Base-by-base conservation (phyloP, 1,140 invertebrate genomes). In the Steinernema feltiae region DNA sequence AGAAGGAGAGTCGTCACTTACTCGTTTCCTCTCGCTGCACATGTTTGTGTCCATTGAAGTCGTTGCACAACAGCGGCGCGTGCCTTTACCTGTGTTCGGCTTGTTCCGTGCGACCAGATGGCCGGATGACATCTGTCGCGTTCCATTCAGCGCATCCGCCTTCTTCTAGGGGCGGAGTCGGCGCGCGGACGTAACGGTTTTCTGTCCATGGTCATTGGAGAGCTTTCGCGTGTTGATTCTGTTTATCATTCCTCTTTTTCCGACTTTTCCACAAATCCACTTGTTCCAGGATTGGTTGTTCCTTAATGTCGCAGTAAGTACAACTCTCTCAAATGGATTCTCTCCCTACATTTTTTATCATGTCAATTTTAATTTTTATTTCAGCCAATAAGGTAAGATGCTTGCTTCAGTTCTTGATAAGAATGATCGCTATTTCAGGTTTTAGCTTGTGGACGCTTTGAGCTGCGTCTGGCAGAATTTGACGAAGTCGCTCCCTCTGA, bases 101-200 rank as follows among this genome's bases (percentile, higher is more conserved):
- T 7, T 15, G 15, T 63, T 27, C 53, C 24, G 7, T 46, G 41
- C 41, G 53, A 63, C 53, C 53, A 63, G 53, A 63, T 63, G 53
- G 53, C 53, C 53, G 53, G 53, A 63, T 63, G 53, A 63, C 53
- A 63, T 63, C 53, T 63, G 53, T 21, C n/a, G n/a, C 41, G 41
- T 46, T 46, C 41, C 41, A 46, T 46, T 46, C 41, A 46, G 7
- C 7, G 41, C 41, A 46, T 46, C n/a, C 41, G n/a, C n/a, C n/a
- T n/a, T 46, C n/a, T 46, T 46, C n/a, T 7, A n/a, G 41, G n/a
- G 41, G 41, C 41, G 41, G 41, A 46, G 41, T n/a, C 41, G n/a
- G n/a, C 41, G 41, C 7, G n/a, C 41, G 41, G 7, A n/a, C 7
- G 41, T 46, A 46, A 46, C 7, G 41, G 41, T 46, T 46, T 46